Evolutionary conservation across 2,797 vertebrate genomes (phyloP).

Genomic region (Spinus pinus): DNA sequence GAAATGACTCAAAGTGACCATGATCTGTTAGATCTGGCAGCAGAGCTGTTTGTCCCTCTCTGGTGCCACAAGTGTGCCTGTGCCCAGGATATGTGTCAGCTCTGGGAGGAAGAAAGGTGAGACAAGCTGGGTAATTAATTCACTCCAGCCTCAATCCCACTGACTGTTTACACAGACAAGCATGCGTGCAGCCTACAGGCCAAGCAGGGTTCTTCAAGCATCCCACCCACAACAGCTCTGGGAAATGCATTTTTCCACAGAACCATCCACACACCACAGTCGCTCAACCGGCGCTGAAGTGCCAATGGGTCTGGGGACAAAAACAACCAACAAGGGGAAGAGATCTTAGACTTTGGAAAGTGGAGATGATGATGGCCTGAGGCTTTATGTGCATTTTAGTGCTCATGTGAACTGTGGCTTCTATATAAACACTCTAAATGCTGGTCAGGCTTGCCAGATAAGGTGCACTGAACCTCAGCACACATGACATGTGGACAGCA

Average conservation of each 20-base stretch:
- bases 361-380: background rate
- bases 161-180: background rate
- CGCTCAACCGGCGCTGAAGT: background rate
- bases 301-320: background rate
- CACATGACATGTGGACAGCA: background rate
- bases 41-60: background rate
- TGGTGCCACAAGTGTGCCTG: fast-evolving
- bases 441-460: background rate
- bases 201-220: background rate
- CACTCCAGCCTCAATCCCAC: background rate
- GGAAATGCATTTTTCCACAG: background rate
- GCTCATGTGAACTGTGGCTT: background rate
- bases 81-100: background rate
- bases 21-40: background rate
- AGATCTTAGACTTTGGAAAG: background rate
- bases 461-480: background rate
- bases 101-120: background rate
- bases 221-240: background rate
- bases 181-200: background rate
- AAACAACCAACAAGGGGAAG: background rate
- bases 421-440: background rate
- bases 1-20: background rate
- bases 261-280: background rate
- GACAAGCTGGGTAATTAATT: background rate
- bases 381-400: background rate